Conservation (phyloP, 2,888 invertebrate genomes). For the Lacanobia oleracea region DNA sequence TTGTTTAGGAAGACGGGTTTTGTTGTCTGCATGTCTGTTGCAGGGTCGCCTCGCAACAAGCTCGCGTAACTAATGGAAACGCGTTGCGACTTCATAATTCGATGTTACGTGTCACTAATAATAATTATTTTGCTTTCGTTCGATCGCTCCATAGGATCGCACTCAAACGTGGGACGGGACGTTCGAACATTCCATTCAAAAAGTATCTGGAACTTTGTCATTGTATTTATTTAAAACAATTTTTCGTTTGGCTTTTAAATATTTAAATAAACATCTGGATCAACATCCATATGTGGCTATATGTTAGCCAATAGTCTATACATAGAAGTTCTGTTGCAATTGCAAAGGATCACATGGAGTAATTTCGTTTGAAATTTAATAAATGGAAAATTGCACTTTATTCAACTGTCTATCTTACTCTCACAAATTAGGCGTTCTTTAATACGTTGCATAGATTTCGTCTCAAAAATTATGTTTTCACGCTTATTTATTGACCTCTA, state of each 20-base stretch:
- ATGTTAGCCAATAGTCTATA: background rate
- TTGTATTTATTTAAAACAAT: background rate
- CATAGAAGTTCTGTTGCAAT: background rate
- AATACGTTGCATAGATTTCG: background rate
- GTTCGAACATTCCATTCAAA: conserved; percentile 41
- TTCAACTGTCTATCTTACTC: background rate
- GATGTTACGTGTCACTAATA: conserved; percentile 81
- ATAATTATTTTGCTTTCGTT: conserved; percentile 79
- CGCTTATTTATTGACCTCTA: conserved; percentile 11
- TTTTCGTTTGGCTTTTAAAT: conserved; percentile 1
- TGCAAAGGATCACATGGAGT: background rate
- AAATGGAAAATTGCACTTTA: background rate
- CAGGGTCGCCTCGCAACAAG: conserved; percentile 56
- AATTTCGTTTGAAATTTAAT: background rate
- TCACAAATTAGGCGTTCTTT: background rate
- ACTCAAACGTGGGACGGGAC: conserved; percentile 52
- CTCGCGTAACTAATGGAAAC: conserved; percentile 75
- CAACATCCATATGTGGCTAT: background rate
- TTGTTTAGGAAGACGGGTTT: conserved; percentile 34
- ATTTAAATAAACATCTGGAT: background rate
- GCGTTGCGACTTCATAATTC: conserved; percentile 78
- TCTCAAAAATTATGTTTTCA: background rate
- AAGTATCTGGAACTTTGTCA: conserved; percentile 11
- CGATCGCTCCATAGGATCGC: conserved; percentile 66
- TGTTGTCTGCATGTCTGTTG: conserved; percentile 47